phyloP scores from a whole-genome alignment of 1,140 invertebrate species.

The Polypedilum pembai region DNA sequence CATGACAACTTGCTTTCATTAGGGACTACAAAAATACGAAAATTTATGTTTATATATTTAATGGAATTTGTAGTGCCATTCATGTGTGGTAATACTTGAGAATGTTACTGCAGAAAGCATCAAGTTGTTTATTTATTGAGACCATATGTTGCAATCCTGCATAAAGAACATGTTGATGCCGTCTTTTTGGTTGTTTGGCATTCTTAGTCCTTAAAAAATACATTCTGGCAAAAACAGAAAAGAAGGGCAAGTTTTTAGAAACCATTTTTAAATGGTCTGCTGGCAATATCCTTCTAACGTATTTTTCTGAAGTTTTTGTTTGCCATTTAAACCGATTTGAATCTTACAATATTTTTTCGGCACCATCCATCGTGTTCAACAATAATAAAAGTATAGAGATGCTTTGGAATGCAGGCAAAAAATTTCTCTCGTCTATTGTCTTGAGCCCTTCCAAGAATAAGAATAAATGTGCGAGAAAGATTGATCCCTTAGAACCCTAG shows the following conservation, averaged over 20 bases:
- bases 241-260: not conserved
- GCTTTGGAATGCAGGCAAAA: constrained; percentile 24
- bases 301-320: not conserved
- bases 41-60: too few species aligned
- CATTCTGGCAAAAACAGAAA: not conserved
- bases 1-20: constrained; percentile 8
- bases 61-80: too few species aligned
- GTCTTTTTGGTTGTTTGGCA: not conserved
- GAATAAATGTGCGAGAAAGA: not conserved
- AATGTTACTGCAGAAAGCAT: not conserved
- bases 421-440: not conserved
- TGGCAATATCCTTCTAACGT: not conserved
- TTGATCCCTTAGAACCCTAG: not conserved
- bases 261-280: constrained; percentile 25
- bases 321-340: constrained; percentile 28
- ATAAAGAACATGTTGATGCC: constrained; percentile 23
- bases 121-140: constrained; percentile 17
- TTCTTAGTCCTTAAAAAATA: not conserved
- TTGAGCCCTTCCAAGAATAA: constrained; percentile 16
- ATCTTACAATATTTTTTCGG: constrained; percentile 5
- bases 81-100: too few species aligned
- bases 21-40: not conserved
- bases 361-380: not conserved
- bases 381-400: not conserved
- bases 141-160: constrained; percentile 12